These are phyloP conservation scores for Brienomyrus longianalis DNA, from an alignment of 2,113 vertebrate genomes.

Conservation along the genomic window DNA sequence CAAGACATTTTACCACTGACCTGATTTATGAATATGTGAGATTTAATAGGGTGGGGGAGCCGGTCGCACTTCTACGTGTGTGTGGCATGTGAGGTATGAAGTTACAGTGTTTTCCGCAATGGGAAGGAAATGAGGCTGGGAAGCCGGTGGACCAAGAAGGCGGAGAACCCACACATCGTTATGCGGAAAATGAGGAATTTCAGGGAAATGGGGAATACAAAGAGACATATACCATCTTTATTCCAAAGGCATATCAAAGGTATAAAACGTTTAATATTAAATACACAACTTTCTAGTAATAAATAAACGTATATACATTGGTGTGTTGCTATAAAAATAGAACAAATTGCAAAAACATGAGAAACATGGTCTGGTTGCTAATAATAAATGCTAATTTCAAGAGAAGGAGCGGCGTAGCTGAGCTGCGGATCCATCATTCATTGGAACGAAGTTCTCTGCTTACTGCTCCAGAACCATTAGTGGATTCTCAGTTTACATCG, in stretches of 20 bases:
- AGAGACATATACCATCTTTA: background rate
- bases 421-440: background rate
- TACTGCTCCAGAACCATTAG: background rate
- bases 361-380: background rate
- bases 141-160: background rate
- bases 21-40: background rate
- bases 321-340: background rate
- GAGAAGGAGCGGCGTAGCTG: background rate
- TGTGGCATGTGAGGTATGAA: conserved; percentile 2
- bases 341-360: background rate
- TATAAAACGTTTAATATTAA: background rate
- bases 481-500: conserved; percentile 7
- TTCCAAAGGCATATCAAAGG: background rate
- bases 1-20: background rate
- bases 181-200: background rate
- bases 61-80: background rate
- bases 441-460: background rate
- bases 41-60: background rate
- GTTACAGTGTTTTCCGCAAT: background rate
- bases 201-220: background rate
- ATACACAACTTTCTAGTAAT: background rate
- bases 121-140: background rate
- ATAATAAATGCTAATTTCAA: background rate
- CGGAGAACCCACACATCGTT: background rate
- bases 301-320: background rate